Evolutionary conservation across 1,140 invertebrate genomes (phyloP), one percentile per base, ranked within the genome.

Genomic region (Druon quercuslanigerum): DNA sequence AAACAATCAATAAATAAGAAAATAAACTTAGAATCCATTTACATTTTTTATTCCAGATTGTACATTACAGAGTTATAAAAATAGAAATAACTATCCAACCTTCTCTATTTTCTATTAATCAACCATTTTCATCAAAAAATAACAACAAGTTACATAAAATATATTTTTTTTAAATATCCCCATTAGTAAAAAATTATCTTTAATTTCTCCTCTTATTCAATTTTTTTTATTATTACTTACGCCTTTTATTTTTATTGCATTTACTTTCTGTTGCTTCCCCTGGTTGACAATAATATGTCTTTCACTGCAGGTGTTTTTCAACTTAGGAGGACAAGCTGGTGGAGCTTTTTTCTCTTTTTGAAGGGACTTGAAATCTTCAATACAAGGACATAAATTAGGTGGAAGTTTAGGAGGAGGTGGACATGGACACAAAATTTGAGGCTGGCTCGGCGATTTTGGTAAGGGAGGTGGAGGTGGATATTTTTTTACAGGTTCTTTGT

Each of bases 321-420:
- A 57, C 33, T 85, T 86, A 0, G 6, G 4, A 1, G 56, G 16
- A 72, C 84, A 86, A 1, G 85, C 71, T 66, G 73, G 50, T 13
- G 75, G 75, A 1, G 60, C 74, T 1, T 75, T 2, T 20, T 73
- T 51, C 40, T 40, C 40, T 25, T 66, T 16, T 6, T 33, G 40
- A 25, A 50, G 16, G 3, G 14, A 4, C 5, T 54, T n/a, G 6
- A 20, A 5, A 1, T 60, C n/a, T 1, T 40, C 7, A 2, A 54
- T n/a, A 73, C 83, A 85, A 0, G 89, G 88, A 74, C 88, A 89
- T 0, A 82, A 20, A 12, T 84, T 87, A 13, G 88, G 84, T 13
- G 83, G 82, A 13, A 89, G 7, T 79, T 89, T 90, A 1, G 75
- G 73, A 0, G 88, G 87, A 0, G 89, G 83, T 50, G 83, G 71